Percentiles rank a stretch among this genome's conserved stretches.
Evolutionary conservation across 2,888 invertebrate species (phyloP).

Genomic region (Aphidius colemani): DNA sequence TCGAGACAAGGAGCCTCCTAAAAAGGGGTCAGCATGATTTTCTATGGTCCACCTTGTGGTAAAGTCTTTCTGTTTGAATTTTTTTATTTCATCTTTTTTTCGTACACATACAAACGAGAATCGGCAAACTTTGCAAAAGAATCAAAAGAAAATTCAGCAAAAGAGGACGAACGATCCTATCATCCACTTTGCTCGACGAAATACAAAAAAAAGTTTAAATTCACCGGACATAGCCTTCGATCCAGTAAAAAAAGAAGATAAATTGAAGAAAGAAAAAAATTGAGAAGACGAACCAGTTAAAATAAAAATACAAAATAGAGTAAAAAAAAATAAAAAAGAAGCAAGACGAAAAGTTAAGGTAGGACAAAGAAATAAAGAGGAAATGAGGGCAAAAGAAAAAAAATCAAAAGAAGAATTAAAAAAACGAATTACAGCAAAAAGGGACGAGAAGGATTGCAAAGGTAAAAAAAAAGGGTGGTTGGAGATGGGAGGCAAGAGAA

Average conservation of each 20-base stretch:
- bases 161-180: conserved; percentile 32
- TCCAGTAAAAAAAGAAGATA: conserved; percentile 19
- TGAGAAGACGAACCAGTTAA: conserved; percentile 21
- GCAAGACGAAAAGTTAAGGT: conserved; percentile 39
- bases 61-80: too few species aligned
- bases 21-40: conserved; percentile 1
- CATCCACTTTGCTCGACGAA: conserved; percentile 34
- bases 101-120: too few species aligned
- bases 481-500: not conserved
- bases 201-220: conserved; percentile 37
- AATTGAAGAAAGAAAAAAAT: conserved; percentile 18
- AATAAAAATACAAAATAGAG: conserved; percentile 24
- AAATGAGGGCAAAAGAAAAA: conserved; percentile 27
- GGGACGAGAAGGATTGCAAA: conserved; percentile 21
- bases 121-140: not conserved
- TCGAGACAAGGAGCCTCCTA: not conserved
- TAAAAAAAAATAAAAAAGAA: conserved; percentile 20
- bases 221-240: conserved; percentile 24
- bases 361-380: conserved; percentile 30
- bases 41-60: not conserved
- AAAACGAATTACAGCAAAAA: conserved; percentile 25
- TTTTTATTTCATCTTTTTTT: too few species aligned
- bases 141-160: conserved; percentile 1
- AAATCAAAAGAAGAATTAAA: conserved; percentile 32
- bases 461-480: conserved; percentile 17